Percentiles rank a stretch among this genome's conserved stretches.
These are phyloP conservation scores for Oreochromis spilurus DNA, from an alignment of 2,113 vertebrate genomes.

Conservation along the genomic window DNA sequence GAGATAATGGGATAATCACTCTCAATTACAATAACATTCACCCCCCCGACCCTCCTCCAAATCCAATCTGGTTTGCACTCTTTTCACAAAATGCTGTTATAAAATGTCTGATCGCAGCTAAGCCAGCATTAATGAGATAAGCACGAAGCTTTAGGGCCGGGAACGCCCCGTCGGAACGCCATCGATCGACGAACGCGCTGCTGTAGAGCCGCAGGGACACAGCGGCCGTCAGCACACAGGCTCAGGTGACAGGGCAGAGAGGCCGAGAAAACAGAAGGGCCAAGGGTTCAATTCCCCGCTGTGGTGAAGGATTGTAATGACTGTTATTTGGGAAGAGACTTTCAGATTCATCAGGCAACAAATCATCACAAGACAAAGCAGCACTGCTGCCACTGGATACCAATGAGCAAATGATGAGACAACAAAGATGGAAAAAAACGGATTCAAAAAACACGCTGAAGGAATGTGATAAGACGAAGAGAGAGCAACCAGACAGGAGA, in stretches of 20 bases:
- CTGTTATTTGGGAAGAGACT: constrained; percentile 18
- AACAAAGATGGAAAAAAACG: neutral
- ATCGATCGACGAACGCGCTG: constrained; percentile 14
- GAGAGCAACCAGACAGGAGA: neutral
- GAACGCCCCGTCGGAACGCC: constrained; percentile 23
- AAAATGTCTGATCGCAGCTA: constrained; percentile 45
- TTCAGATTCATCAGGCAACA: constrained; percentile 22
- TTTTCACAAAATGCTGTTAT: constrained; percentile 50
- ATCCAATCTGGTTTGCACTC: constrained; percentile 48
- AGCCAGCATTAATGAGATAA: constrained; percentile 64
- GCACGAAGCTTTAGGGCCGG: constrained; percentile 23
- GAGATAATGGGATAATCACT: constrained; percentile 71
- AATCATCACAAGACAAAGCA: neutral
- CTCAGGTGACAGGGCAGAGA: neutral
- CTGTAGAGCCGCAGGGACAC: neutral
- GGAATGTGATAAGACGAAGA: neutral
- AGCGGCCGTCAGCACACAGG: neutral
- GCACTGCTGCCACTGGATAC: neutral
- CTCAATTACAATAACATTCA: constrained; percentile 69
- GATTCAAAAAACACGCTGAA: neutral
- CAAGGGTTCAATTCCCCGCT: constrained; percentile 20
- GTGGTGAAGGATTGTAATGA: constrained; percentile 17
- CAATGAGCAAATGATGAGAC: neutral
- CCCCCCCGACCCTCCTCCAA: constrained; percentile 28
- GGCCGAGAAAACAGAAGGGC: constrained; percentile 11